Evolutionary conservation across 1,140 invertebrate genomes (phyloP).

Genomic region (Plutomurus gul): DNA sequence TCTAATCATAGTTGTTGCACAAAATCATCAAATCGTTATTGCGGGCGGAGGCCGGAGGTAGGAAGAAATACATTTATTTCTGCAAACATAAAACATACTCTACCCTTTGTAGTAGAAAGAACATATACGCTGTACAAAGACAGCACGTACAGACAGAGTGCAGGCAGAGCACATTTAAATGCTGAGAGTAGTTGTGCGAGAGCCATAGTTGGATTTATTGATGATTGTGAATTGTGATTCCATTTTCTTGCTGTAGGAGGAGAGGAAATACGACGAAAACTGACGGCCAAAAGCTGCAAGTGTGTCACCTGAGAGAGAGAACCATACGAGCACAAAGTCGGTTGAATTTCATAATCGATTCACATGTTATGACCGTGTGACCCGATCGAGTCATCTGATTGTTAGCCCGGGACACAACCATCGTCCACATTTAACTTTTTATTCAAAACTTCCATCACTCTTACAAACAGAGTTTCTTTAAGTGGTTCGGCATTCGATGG

Average conservation of each 20-base stretch:
- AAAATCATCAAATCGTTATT: too few relatives aligned
- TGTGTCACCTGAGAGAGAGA: constrained; percentile 35
- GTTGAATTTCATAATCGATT: constrained; percentile 33
- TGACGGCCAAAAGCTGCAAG: constrained; percentile 3
- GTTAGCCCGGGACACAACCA: constrained; percentile 44
- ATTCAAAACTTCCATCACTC: not conserved
- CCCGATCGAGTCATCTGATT: constrained; percentile 48
- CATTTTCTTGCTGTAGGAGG: constrained; percentile 5
- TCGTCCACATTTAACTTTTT: constrained; percentile 30
- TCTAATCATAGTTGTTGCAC: too few relatives aligned
- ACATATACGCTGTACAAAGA: too few relatives aligned
- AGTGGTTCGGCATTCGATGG: constrained; percentile 5
- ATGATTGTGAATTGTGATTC: not conserved
- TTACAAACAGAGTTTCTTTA: not conserved
- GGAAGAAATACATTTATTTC: too few relatives aligned
- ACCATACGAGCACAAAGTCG: constrained; percentile 22
- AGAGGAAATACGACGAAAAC: constrained; percentile 2
- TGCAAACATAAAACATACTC: too few relatives aligned
- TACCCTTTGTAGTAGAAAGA: not conserved
- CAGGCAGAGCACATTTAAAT: not conserved
- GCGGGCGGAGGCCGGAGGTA: too few relatives aligned
- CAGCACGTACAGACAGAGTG: too few relatives aligned
- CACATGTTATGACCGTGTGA: constrained; percentile 51
- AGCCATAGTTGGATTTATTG: too few relatives aligned
- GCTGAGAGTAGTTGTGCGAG: not conserved